These are phyloP conservation scores for Gisinianus flammeolus DNA, from an alignment of 2,888 invertebrate species.

Conservation along the genomic window DNA sequence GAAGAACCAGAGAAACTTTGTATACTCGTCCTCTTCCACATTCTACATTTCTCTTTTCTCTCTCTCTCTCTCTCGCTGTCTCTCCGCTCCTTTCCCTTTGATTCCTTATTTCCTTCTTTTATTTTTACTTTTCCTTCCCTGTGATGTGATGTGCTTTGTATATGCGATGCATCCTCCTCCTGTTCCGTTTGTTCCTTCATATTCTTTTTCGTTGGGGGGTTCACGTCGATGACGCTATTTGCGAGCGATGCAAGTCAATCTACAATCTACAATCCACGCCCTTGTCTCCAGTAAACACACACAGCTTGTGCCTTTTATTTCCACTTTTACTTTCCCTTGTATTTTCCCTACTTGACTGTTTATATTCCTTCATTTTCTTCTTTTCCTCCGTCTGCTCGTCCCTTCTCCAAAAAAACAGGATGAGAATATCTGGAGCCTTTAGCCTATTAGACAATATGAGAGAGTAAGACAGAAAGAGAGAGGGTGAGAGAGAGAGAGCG, in stretches of 20 bases:
- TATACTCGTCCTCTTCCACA: neutral
- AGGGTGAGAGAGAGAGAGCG: too few relatives aligned
- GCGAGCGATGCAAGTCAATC: slow-evolving; percentile 4
- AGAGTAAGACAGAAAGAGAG: too few relatives aligned
- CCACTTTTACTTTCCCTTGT: neutral
- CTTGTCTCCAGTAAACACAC: too few relatives aligned
- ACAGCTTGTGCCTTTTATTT: neutral
- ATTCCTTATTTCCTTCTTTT: neutral
- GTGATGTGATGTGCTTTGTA: too few relatives aligned
- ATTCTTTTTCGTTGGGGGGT: too few relatives aligned
- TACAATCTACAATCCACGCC: neutral
- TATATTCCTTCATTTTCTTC: neutral
- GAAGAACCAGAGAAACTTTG: neutral
- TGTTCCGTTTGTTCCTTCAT: too few relatives aligned
- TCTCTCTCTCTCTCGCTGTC: too few relatives aligned
- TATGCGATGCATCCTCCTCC: too few relatives aligned
- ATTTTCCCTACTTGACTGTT: neutral
- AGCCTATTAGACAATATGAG: neutral
- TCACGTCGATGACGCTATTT: too few relatives aligned
- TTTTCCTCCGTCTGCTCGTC: neutral
- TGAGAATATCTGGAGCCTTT: slow-evolving; percentile 2
- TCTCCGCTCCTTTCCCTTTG: neutral
- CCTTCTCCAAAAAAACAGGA: slow-evolving; percentile 8
- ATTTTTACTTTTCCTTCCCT: neutral
- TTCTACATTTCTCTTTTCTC: neutral